phyloP scores from a whole-genome alignment of 2,888 invertebrate species.

The Agonopterix subpropinquella region DNA sequence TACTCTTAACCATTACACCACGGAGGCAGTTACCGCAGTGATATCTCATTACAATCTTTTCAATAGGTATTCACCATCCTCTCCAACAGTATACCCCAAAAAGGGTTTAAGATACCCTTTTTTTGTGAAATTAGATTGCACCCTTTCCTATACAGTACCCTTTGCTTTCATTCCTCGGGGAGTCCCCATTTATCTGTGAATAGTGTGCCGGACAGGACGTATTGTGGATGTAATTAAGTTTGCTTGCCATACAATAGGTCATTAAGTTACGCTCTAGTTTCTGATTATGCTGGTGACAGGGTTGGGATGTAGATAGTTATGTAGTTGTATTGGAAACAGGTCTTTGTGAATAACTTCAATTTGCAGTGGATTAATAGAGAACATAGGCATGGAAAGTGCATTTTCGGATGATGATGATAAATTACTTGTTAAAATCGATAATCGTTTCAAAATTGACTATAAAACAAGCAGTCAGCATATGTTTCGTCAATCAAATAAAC shows the following conservation, averaged over 20 bases:
- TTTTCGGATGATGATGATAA: too few relatives aligned
- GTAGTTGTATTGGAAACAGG: too few relatives aligned
- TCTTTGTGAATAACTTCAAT: too few relatives aligned
- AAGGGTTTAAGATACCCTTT: slow-evolving; percentile 50
- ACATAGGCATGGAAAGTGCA: too few relatives aligned
- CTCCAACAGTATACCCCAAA: slow-evolving; percentile 27
- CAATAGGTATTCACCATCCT: slow-evolving; percentile 10
- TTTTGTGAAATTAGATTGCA: slow-evolving; percentile 66
- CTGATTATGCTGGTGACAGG: not conserved
- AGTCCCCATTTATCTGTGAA: slow-evolving; percentile 33
- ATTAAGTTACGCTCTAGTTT: not conserved
- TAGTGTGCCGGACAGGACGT: slow-evolving; percentile 33
- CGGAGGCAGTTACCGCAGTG: too few relatives aligned
- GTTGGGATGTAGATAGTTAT: not conserved
- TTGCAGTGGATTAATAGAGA: too few relatives aligned
- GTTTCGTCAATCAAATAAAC: too few relatives aligned
- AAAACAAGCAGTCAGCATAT: too few relatives aligned
- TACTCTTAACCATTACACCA: too few relatives aligned
- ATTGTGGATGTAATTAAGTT: slow-evolving; percentile 49
- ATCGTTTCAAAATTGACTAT: too few relatives aligned
- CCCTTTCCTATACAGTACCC: slow-evolving; percentile 45
- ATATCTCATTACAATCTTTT: too few relatives aligned
- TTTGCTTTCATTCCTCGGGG: slow-evolving; percentile 34
- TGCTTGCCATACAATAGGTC: slow-evolving; percentile 3
- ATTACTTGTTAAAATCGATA: too few relatives aligned